A percentile compares a stretch with the other conserved stretches of the same genome.
phyloP scores from a whole-genome alignment of 2,888 invertebrate genomes.

The Drosophila diplacantha region DNA sequence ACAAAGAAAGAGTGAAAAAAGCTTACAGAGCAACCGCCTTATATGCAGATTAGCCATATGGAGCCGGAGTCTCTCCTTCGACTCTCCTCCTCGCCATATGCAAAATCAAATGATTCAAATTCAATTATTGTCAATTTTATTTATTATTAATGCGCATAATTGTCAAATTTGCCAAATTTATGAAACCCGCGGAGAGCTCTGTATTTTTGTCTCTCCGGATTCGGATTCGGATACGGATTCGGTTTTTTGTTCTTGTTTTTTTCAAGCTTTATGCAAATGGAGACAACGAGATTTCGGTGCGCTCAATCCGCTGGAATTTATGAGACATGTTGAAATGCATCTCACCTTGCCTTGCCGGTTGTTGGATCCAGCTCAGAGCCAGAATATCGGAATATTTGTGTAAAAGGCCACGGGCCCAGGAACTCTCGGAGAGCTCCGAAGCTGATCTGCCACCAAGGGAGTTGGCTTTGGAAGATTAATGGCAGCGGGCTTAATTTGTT shows the following conservation, averaged over 20 bases:
- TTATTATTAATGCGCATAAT: constrained; percentile 78
- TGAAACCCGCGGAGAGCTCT: constrained; percentile 50
- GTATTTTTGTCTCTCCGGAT: constrained; percentile 2
- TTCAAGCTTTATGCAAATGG: constrained; percentile 57
- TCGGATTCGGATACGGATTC: background rate
- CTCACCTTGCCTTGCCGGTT: constrained; percentile 72
- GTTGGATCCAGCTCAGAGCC: constrained; percentile 26
- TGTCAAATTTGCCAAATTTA: constrained; percentile 77
- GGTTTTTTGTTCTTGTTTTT: background rate
- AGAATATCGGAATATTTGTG: constrained; percentile 9
- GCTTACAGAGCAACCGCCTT: constrained; percentile 62
- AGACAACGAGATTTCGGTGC: constrained; percentile 54
- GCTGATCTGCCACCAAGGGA: constrained; percentile 53
- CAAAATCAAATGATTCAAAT: constrained; percentile 70
- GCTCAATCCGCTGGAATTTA: constrained; percentile 74
- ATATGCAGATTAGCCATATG: constrained; percentile 68
- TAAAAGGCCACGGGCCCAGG: constrained; percentile 1
- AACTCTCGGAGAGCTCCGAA: constrained; percentile 9
- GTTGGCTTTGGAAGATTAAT: constrained; percentile 67
- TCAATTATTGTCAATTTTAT: constrained; percentile 77
- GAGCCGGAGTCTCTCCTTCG: constrained; percentile 7
- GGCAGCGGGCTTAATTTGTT: constrained; percentile 72
- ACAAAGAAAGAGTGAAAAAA: constrained; percentile 46
- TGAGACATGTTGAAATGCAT: constrained; percentile 77
- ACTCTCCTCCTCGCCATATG: constrained; percentile 38